Conservation (phyloP, 2,888 invertebrate genomes). For the Trichopria drosophilae region DNA sequence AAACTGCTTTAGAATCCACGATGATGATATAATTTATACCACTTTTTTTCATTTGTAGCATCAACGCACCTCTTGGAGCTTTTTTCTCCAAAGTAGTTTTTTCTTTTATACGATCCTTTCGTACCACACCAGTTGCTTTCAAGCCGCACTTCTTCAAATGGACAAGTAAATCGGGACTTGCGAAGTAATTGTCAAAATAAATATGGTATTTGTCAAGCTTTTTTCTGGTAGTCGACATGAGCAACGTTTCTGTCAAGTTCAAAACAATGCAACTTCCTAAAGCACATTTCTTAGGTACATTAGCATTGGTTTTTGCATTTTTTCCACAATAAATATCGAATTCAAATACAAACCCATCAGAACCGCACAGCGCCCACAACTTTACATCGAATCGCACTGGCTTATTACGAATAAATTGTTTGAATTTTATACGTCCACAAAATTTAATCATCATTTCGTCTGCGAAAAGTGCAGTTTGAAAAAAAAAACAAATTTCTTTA, state of each 20-base stretch:
- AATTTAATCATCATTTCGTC: constrained; percentile 16
- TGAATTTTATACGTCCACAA: background rate
- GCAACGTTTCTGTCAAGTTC: constrained; percentile 2
- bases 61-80: background rate
- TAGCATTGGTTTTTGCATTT: background rate
- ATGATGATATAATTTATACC: constrained; percentile 3
- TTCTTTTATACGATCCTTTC: constrained; percentile 8
- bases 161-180: constrained; percentile 6
- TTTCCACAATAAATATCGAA: constrained; percentile 1
- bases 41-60: constrained; percentile 2
- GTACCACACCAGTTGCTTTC: constrained; percentile 7
- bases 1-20: constrained; percentile 15
- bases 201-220: background rate
- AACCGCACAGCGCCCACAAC: too few relatives aligned
- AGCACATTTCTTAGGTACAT: too few relatives aligned
- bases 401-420: constrained; percentile 8
- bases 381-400: constrained; percentile 15
- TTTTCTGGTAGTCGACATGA: background rate
- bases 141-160: constrained; percentile 6
- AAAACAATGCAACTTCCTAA: constrained; percentile 7
- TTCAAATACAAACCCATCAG: background rate
- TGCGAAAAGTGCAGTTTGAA: constrained; percentile 1
- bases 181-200: constrained; percentile 12
- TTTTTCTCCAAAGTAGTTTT: constrained; percentile 5
- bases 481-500: too few relatives aligned